Percentiles rank a stretch among this genome's conserved stretches.
Conservation (phyloP, 2,113 vertebrate species). For the Parotia lawesii region DNA sequence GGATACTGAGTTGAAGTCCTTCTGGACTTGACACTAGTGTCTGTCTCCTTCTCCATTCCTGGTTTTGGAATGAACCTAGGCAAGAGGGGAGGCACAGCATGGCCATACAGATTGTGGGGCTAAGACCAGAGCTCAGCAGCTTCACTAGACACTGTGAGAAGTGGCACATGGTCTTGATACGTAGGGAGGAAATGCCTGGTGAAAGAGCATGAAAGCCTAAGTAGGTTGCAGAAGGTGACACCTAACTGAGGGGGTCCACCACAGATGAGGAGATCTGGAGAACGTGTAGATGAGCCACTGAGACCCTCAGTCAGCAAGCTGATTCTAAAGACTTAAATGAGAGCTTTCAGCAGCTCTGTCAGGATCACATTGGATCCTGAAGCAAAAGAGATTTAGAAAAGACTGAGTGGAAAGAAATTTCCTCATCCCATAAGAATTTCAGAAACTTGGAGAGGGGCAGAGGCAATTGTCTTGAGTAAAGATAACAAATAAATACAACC, state of each 20-base stretch:
- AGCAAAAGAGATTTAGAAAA: not conserved
- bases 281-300: not conserved
- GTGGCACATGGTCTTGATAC: not conserved
- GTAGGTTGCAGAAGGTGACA: too few species aligned
- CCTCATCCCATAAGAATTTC: not conserved
- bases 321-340: not conserved
- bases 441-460: not conserved
- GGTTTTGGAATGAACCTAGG: not conserved
- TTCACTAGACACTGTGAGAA: not conserved
- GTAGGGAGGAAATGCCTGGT: not conserved
- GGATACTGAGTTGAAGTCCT: not conserved
- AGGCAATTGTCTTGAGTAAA: not conserved
- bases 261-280: not conserved
- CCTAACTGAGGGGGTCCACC: not conserved
- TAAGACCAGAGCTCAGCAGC: not conserved
- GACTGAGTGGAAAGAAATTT: not conserved
- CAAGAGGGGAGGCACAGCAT: not conserved
- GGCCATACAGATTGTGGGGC: rapidly evolving
- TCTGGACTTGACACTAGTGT: rapidly evolving
- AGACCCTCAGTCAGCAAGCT: not conserved
- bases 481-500: not conserved
- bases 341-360: not conserved
- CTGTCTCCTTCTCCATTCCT: rapidly evolving
- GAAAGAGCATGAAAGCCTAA: rapidly evolving
- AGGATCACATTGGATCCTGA: not conserved